Evolutionary conservation across 2,797 vertebrate species (phyloP), one percentile per base, ranked within the genome.

Genomic region (Myotis vivesi): DNA sequence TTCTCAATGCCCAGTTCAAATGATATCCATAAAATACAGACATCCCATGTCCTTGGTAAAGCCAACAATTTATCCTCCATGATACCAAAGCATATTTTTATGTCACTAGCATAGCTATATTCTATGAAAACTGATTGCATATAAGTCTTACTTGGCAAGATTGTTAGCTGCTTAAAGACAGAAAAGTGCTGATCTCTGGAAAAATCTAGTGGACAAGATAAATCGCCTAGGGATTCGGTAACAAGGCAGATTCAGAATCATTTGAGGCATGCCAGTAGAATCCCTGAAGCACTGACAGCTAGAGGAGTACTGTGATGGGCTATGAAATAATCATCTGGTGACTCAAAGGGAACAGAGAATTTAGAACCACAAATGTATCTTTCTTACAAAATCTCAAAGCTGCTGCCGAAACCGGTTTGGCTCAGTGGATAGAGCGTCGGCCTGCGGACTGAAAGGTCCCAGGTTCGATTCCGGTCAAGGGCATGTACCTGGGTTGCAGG

Each of bases 381-480:
- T 80, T 68, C 76, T 71, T 17, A 71, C 44, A 68, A 75, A 82
- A 36, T 68, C 30, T 89, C 46, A n/a, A 89, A 92, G 8, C 1
- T 59, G 10, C 23, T 64, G n/a, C n/a, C n/a, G n/a, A n/a, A n/a
- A n/a, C n/a, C n/a, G n/a, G n/a, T n/a, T n/a, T n/a, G n/a, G n/a
- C n/a, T n/a, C n/a, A n/a, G n/a, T n/a, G n/a, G n/a, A n/a, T n/a
- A n/a, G n/a, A n/a, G n/a, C n/a, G n/a, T n/a, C n/a, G n/a, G n/a
- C n/a, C n/a, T n/a, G n/a, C n/a, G n/a, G n/a, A n/a, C n/a, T n/a
- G n/a, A n/a, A n/a, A n/a, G n/a, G n/a, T n/a, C n/a, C n/a, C n/a
- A n/a, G n/a, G n/a, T n/a, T n/a, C n/a, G n/a, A n/a, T n/a, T n/a
- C n/a, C n/a, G n/a, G n/a, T n/a, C n/a, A n/a, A n/a, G n/a, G n/a